Conservation (phyloP, 2,888 invertebrate species). For the Luperina nickerlii region DNA sequence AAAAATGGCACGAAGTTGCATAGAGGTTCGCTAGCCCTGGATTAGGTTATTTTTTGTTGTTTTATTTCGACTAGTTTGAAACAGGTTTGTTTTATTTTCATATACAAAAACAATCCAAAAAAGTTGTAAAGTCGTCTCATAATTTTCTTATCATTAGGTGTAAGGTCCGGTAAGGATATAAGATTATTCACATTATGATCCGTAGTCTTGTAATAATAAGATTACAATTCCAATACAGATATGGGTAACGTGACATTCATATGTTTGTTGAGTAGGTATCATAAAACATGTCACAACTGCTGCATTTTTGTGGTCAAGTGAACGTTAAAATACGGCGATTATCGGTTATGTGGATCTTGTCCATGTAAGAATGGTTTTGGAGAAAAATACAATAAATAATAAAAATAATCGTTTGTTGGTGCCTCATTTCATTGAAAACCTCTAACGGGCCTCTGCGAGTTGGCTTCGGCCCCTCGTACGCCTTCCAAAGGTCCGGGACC, state of each 20-base stretch:
- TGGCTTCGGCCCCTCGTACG: too few species aligned
- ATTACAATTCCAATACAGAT: background rate
- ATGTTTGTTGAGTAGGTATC: background rate
- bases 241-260: background rate
- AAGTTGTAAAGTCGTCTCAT: background rate
- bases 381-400: too few species aligned
- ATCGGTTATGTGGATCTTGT: background rate
- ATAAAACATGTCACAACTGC: background rate
- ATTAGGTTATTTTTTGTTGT: background rate
- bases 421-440: too few species aligned
- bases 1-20: too few species aligned
- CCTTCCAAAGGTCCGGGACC: too few species aligned
- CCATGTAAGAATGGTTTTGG: background rate
- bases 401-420: too few species aligned
- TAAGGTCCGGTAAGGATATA: background rate
- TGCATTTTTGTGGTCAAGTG: background rate
- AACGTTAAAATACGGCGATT: background rate
- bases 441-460: too few species aligned
- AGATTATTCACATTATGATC: background rate
- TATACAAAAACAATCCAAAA: background rate
- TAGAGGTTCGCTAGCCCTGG: too few species aligned
- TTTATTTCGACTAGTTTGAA: background rate
- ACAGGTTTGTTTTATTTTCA: background rate
- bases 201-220: background rate
- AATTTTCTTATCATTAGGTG: background rate